Evolutionary conservation across 1,140 invertebrate species (phyloP), one percentile per base, ranked within the genome.

Genomic region (Eupristina koningsbergeri): DNA sequence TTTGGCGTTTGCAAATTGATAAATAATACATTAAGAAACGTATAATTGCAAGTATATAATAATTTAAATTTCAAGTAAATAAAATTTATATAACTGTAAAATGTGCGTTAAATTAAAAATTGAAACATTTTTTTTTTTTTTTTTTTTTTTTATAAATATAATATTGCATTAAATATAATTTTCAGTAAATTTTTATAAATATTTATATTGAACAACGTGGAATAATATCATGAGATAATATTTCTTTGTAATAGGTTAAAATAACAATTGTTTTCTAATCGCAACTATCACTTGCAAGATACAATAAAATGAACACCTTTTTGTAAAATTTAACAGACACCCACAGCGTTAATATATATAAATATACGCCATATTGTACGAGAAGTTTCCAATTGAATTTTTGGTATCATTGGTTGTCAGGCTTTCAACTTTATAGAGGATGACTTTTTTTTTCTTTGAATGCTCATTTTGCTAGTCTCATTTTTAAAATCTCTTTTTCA

Each of bases 371-470:
- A 29, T 74, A 26, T 29, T 45, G 36, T 17, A 74, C 71, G n/a
- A 63, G 69, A 73, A 63, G 53, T 34, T 17, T 63, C 71, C 29
- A 41, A 74, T 74, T 74, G 58, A 34, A 53, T 15, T 71, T 41
- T 73, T 67, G 50, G 58, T 29, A 36, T 29, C 63, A 45, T 79
- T 69, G 29, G 34, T 77, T 13, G 50, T 39, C 31, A 77, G 47
- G 36, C 61, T 58, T 61, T n/a, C 41, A 53, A n/a, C 1, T 76
- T 58, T 53, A 53, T 19, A 29, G n/a, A 29, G 34, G 3, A 75
- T 29, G 13, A n/a, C n/a, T 76, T 58, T 58, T 8, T 47, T 26
- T 6, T 9, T 22, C 45, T 34, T 69, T 6, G 15, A 41, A 17
- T 50, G 9, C 39, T 79, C 22, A 31, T 75, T 15, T 50, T 50